Evolutionary conservation across 2,888 invertebrate genomes (phyloP).

Genomic region (Antheraea yamamai): DNA sequence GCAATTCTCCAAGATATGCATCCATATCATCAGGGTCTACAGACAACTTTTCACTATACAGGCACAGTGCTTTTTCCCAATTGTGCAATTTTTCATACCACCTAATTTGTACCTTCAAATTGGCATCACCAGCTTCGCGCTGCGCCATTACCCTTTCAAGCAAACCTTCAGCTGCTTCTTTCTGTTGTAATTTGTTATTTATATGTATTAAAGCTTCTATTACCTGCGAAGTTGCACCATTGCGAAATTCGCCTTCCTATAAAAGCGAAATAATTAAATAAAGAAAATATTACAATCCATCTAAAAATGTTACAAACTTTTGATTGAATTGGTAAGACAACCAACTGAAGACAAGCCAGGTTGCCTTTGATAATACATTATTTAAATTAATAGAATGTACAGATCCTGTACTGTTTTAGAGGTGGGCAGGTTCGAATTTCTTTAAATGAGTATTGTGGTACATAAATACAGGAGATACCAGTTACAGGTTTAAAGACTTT

Average conservation of each 20-base stretch:
- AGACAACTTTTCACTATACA: slow-evolving; percentile 90
- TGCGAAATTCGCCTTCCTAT: slow-evolving; percentile 95
- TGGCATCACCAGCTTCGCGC: slow-evolving; percentile 85
- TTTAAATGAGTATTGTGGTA: background rate
- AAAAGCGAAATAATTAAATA: background rate
- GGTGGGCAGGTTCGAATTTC: background rate
- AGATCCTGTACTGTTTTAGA: too few species aligned
- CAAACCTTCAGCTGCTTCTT: slow-evolving; percentile 97
- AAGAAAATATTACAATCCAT: background rate
- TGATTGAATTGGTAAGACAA: background rate
- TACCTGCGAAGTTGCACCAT: slow-evolving; percentile 90
- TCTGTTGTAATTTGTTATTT: slow-evolving; percentile 98
- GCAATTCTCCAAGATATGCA: slow-evolving; percentile 94
- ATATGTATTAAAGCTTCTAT: slow-evolving; percentile 97
- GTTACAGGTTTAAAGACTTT: too few species aligned
- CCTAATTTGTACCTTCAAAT: slow-evolving; percentile 84
- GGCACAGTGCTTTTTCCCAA: slow-evolving; percentile 97
- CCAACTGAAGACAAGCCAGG: background rate
- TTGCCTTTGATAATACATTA: too few species aligned
- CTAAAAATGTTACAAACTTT: background rate
- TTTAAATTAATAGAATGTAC: too few species aligned
- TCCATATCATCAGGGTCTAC: slow-evolving; percentile 87
- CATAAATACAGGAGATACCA: background rate
- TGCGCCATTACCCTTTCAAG: slow-evolving; percentile 94
- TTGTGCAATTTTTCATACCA: slow-evolving; percentile 99